A percentile compares a stretch with the other conserved stretches of the same genome.
Evolutionary conservation across 2,797 vertebrate genomes (phyloP).

Genomic region (Catostomus latipinnis): DNA sequence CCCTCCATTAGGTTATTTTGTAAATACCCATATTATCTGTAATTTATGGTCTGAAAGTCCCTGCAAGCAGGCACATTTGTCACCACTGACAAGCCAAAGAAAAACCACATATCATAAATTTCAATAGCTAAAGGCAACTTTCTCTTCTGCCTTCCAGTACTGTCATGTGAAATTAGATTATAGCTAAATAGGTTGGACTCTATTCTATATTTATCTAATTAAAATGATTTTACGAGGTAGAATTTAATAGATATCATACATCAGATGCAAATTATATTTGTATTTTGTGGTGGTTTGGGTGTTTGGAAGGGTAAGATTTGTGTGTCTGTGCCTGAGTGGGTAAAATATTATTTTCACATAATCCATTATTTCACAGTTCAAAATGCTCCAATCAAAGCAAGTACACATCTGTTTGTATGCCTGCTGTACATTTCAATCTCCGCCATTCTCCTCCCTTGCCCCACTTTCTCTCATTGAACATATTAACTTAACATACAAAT

Average conservation of each 20-base stretch:
- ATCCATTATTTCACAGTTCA: conserved; percentile 3
- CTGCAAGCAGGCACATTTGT: conserved; percentile 56
- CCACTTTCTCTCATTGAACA: conserved; percentile 37
- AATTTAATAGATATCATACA: conserved; percentile 52
- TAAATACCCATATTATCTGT: conserved; percentile 60
- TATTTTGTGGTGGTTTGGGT: not conserved
- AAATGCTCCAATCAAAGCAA: conserved; percentile 15
- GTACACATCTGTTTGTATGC: conserved; percentile 20
- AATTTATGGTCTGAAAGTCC: conserved; percentile 59
- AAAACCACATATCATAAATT: conserved; percentile 57
- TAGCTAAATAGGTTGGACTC: conserved; percentile 45
- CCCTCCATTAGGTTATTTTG: conserved; percentile 60
- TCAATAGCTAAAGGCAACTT: conserved; percentile 55
- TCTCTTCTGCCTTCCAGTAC: conserved; percentile 50
- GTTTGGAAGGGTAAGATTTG: conserved; percentile 15
- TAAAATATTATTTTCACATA: conserved; percentile 1
- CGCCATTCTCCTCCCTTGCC: conserved; percentile 23
- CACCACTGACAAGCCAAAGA: conserved; percentile 54
- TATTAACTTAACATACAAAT: conserved; percentile 49
- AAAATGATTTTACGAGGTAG: conserved; percentile 32
- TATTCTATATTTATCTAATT: conserved; percentile 53
- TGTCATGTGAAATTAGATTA: conserved; percentile 55
- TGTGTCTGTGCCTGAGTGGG: not conserved
- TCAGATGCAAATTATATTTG: conserved; percentile 23
- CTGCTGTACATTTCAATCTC: conserved; percentile 27